Evolutionary conservation across 1,140 invertebrate species (phyloP).

Genomic region (Psilanteris sp.): DNA sequence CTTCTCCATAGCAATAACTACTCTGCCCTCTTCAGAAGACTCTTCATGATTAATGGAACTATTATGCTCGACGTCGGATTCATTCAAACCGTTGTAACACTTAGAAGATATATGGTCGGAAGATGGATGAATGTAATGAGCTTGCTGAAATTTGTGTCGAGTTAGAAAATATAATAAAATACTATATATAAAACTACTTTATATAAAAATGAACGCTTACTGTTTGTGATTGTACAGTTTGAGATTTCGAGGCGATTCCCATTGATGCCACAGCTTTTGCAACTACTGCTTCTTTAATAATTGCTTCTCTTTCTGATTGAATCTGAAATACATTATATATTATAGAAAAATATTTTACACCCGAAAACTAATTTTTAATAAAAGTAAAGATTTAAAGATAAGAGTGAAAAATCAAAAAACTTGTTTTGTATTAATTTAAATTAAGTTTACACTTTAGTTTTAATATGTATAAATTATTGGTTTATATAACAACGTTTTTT

Average conservation of each 20-base stretch:
- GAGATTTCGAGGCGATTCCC: slow-evolving; percentile 64
- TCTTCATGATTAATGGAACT: slow-evolving; percentile 64
- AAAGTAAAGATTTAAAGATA: too few relatives aligned
- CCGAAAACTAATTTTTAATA: too few relatives aligned
- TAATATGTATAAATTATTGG: too few relatives aligned
- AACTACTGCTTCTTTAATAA: slow-evolving; percentile 75
- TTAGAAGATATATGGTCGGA: slow-evolving; percentile 65
- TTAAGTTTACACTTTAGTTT: too few relatives aligned
- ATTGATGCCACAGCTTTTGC: slow-evolving; percentile 69
- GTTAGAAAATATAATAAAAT: not conserved
- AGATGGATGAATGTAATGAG: slow-evolving; percentile 56
- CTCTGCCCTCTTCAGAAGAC: slow-evolving; percentile 67
- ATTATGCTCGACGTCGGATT: slow-evolving; percentile 59
- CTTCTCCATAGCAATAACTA: slow-evolving; percentile 74
- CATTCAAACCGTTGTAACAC: slow-evolving; percentile 56
- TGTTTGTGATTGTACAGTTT: slow-evolving; percentile 63
- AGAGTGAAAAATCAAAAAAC: too few relatives aligned
- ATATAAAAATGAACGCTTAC: slow-evolving; percentile 13
- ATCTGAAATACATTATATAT: too few relatives aligned
- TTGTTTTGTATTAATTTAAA: too few relatives aligned
- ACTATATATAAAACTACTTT: too few relatives aligned
- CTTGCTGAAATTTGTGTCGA: slow-evolving; percentile 58
- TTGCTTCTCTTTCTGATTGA: slow-evolving; percentile 68
- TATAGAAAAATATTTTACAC: too few relatives aligned
- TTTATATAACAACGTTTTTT: too few relatives aligned